Evolutionary conservation across 2,888 invertebrate species (phyloP).

Genomic region (Tachina lurida): DNA sequence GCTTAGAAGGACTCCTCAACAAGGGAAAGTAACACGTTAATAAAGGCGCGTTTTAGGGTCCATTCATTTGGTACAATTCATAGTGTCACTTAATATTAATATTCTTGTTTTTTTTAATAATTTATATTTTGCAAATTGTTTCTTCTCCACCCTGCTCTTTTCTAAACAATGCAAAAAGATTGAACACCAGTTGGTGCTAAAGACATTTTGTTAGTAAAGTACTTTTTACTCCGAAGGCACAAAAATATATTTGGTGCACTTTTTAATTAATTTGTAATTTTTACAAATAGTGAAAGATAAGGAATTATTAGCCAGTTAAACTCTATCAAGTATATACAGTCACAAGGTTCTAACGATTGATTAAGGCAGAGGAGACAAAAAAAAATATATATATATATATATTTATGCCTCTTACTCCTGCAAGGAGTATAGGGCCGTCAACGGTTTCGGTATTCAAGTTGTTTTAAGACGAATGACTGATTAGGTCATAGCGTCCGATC

Average conservation of each 20-base stretch:
- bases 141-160: not conserved
- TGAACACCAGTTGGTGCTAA: not conserved
- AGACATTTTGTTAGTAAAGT: not conserved
- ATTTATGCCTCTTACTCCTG: too few relatives aligned
- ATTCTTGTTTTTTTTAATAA: not conserved
- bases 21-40: slow-evolving; percentile 3
- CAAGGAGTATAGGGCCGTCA: too few relatives aligned
- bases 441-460: too few relatives aligned
- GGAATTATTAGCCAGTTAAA: too few relatives aligned
- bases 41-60: slow-evolving; percentile 56
- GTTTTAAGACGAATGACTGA: too few relatives aligned
- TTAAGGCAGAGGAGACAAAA: too few relatives aligned
- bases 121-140: slow-evolving; percentile 26
- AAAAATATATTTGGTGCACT: not conserved
- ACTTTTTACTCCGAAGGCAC: not conserved
- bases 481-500: too few relatives aligned
- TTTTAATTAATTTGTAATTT: not conserved
- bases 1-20: slow-evolving; percentile 29
- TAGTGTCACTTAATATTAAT: not conserved
- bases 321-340: too few relatives aligned
- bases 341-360: too few relatives aligned
- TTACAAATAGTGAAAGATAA: too few relatives aligned
- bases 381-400: too few relatives aligned
- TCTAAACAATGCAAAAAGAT: not conserved
- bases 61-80: not conserved